phyloP scores from a whole-genome alignment of 1,140 invertebrate genomes.

The Belonocnema kinseyi region DNA sequence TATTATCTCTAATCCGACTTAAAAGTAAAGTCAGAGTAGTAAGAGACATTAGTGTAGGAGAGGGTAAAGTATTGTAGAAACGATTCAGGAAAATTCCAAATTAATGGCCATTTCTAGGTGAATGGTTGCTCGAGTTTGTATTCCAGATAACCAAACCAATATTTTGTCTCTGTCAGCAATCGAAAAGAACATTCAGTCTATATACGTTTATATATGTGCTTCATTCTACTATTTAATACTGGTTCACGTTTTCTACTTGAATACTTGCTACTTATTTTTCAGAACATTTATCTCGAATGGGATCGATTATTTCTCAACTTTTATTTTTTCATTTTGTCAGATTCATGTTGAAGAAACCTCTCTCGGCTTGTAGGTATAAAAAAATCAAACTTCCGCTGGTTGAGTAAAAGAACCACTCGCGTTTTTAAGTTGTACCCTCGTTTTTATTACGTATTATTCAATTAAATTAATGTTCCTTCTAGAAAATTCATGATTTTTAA shows the following conservation, averaged over 20 bases:
- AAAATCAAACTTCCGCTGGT: too few species aligned
- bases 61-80: neutral
- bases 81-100: neutral
- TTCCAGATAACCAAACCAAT: constrained; percentile 1
- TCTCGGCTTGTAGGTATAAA: too few species aligned
- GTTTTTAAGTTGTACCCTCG: too few species aligned
- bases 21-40: constrained; percentile 18
- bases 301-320: too few species aligned
- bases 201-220: neutral
- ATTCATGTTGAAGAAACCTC: too few species aligned
- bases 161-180: constrained; percentile 14
- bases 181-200: neutral
- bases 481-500: too few species aligned
- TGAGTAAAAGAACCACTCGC: too few species aligned
- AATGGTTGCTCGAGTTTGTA: constrained; percentile 18
- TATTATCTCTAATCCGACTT: constrained; percentile 25
- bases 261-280: neutral
- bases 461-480: too few species aligned
- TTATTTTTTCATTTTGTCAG: too few species aligned
- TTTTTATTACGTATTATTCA: too few species aligned
- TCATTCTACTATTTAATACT: neutral
- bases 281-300: too few species aligned
- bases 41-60: constrained; percentile 13
- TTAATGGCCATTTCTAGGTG: constrained; percentile 14
- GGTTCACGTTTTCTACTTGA: neutral